Evolutionary conservation across 1,140 invertebrate species (phyloP).

Genomic region (Conus betulinus): DNA sequence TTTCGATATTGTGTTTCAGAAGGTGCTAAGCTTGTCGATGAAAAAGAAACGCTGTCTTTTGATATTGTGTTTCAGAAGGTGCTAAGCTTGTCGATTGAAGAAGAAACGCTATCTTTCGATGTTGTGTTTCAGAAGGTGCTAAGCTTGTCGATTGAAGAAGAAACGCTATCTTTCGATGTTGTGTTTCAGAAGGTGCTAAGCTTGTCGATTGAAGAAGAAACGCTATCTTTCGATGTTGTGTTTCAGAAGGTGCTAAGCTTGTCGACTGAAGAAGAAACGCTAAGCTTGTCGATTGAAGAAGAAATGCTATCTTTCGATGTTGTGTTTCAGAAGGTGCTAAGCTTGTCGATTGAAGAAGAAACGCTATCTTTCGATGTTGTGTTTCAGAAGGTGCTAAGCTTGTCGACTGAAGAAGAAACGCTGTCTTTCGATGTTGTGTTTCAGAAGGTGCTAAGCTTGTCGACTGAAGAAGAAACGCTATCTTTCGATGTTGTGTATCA

Average conservation of each 20-base stretch:
- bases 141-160: too few species aligned
- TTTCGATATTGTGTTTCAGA: not conserved
- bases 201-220: too few species aligned
- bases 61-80: slow-evolving; percentile 57
- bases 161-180: not conserved
- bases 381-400: too few species aligned
- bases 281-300: too few species aligned
- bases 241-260: too few species aligned
- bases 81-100: slow-evolving; percentile 79
- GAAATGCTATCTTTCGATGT: not conserved
- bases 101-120: slow-evolving; percentile 87
- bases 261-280: too few species aligned
- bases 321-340: slow-evolving; percentile 62
- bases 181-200: too few species aligned
- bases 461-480: not conserved
- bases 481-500: not conserved
- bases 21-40: too few species aligned
- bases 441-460: too few species aligned
- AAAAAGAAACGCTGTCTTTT: not conserved
- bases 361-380: slow-evolving; percentile 85
- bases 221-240: not conserved
- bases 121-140: too few species aligned
- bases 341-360: slow-evolving; percentile 83
- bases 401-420: too few species aligned
- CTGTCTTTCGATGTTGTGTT: not conserved